Conservation (phyloP, 2,888 invertebrate species). For the Camptogramma bilineatum region DNA sequence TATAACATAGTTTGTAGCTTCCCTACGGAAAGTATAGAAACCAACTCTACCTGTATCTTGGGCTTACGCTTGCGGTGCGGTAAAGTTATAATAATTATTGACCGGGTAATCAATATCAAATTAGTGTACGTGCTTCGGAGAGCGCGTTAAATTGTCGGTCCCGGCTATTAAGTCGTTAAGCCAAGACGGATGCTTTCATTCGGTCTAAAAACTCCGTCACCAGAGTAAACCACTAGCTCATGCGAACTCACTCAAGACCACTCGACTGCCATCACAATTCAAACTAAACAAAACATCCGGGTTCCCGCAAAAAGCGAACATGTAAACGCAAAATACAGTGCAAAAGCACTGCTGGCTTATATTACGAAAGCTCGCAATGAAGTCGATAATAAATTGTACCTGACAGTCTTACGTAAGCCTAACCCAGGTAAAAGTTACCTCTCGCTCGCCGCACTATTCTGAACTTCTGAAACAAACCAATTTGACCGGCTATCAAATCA, state of each 20-base stretch:
- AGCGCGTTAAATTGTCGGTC: too few species aligned
- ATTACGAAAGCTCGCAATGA: slow-evolving; percentile 81
- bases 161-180: too few species aligned
- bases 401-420: slow-evolving; percentile 76
- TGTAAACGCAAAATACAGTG: slow-evolving; percentile 57
- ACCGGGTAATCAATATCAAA: slow-evolving; percentile 1
- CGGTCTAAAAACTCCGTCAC: too few species aligned
- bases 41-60: neutral
- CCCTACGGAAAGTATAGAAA: neutral
- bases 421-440: slow-evolving; percentile 81
- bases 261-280: slow-evolving; percentile 11
- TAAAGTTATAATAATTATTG: slow-evolving; percentile 8
- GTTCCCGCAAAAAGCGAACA: slow-evolving; percentile 57
- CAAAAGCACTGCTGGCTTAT: slow-evolving; percentile 66
- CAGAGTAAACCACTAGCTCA: too few species aligned
- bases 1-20: too few species aligned
- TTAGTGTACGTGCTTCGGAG: too few species aligned
- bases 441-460: slow-evolving; percentile 71
- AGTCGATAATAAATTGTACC: slow-evolving; percentile 81
- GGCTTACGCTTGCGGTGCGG: neutral
- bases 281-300: slow-evolving; percentile 53
- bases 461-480: slow-evolving; percentile 66
- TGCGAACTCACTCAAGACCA: slow-evolving; percentile 11
- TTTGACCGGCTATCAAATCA: slow-evolving; percentile 30
- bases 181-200: too few species aligned